Base-by-base conservation (phyloP, 2,888 invertebrate genomes). In the Ctena decussata region DNA sequence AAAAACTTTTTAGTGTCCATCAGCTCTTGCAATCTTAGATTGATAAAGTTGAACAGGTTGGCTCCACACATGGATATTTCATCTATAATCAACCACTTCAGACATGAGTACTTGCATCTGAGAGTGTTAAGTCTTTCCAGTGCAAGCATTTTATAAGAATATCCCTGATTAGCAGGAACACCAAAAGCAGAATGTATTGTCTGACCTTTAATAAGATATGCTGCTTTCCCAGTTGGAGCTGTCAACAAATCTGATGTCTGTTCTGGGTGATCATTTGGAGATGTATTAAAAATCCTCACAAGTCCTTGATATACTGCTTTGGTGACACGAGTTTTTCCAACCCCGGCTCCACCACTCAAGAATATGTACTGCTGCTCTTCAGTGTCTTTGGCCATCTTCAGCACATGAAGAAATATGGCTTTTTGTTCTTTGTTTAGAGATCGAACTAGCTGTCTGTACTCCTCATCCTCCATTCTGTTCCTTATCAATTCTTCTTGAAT, bases 31-130 rank as follows among this genome's bases (percentile, higher is more conserved):
- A 76, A 27, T 12, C 65, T 37, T 12, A 15, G 41, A 12, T 37
- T 39, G 18, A 76, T 15, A 27, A 65, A 65, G 15, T 65, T 76
- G 15, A 60, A 65, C 39, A 60, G 8, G 30, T 75, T 53, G 15
- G 53, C 3, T 5, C 53, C 75, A 53, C 53, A 53, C 75, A 75
- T 41, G n/a, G 72, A 72, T 44, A 72, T 44, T 44, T 72, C 72
- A 72, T 72, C 72, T 18, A 72, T 72, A 1, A 72, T 41, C 3
- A 57, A 8, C 27, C 24, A 24, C 27, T 57, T 57, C 30, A 57
- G 57, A 57, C 30, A 5, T 24, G n/a, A 5, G 30, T 57, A 57
- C 57, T 27, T 27, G 30, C n/a, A n/a, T n/a, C n/a, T n/a, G n/a
- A n/a, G n/a, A n/a, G n/a, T n/a, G n/a, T n/a, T n/a, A n/a, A n/a